A percentile compares a stretch with the other conserved stretches of the same genome.
phyloP scores from a whole-genome alignment of 2,888 invertebrate species.

The Amblyteles armatorius region DNA sequence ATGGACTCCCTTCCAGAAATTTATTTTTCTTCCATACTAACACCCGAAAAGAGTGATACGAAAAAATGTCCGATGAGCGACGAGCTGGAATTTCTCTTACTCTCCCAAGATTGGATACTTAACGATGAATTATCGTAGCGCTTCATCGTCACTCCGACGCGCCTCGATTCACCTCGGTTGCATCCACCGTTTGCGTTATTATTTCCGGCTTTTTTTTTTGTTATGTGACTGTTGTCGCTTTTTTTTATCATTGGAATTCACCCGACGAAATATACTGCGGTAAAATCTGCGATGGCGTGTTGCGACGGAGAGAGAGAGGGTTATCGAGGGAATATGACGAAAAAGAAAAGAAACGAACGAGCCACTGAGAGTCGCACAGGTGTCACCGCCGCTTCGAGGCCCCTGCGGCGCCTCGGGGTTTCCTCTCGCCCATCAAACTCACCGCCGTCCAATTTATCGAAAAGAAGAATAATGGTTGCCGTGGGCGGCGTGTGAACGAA shows the following conservation, averaged over 20 bases:
- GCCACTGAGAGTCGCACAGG: constrained; percentile 55
- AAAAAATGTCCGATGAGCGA: constrained; percentile 1
- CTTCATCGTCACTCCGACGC: constrained; percentile 41
- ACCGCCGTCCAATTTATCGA: constrained; percentile 74
- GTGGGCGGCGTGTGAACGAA: constrained; percentile 55
- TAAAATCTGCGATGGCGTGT: constrained; percentile 17
- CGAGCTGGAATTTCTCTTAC: constrained; percentile 22
- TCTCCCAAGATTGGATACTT: constrained; percentile 50
- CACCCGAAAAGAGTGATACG: constrained; percentile 26
- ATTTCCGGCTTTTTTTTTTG: constrained; percentile 37
- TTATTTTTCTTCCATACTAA: constrained; percentile 56
- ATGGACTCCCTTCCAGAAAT: constrained; percentile 64
- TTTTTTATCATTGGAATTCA: constrained; percentile 34
- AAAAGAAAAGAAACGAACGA: constrained; percentile 2
- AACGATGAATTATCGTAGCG: constrained; percentile 60
- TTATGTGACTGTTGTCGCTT: neutral
- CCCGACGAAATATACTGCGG: constrained; percentile 22
- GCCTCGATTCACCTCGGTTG: constrained; percentile 47
- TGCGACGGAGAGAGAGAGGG: constrained; percentile 6
- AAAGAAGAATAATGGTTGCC: constrained; percentile 74
- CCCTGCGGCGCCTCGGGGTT: constrained; percentile 50
- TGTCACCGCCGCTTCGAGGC: constrained; percentile 65
- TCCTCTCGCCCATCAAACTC: constrained; percentile 43
- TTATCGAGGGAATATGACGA: constrained; percentile 30
- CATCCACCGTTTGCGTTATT: constrained; percentile 43